Base-by-base conservation (phyloP, 53 echinoderm and acorn worm species). In the Pentamera pediparva region DNA sequence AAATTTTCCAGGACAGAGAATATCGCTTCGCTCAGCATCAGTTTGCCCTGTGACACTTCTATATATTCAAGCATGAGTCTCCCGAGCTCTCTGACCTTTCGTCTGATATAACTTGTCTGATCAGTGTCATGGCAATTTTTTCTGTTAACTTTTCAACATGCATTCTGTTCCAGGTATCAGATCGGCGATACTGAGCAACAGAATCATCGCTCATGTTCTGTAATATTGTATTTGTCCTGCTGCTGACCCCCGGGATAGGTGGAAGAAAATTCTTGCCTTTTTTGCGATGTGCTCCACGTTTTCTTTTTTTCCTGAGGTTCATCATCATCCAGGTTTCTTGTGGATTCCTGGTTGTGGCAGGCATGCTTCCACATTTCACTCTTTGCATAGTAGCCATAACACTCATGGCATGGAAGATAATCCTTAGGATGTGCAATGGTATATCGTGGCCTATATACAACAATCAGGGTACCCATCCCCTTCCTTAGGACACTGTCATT, bases 321-420 rank as follows among this genome's bases (percentile, higher is more conserved):
- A 32, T 65, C 58, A 60, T 56, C 69, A 38, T 37, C 53, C 57
- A 37, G 43, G 28, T 17, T 29, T 43, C 56, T 56, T 28, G 59
- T 74, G 17, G 49, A 11, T 65, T 33, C 37, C 17, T 79, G 39
- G 35, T 47, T 52, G 50, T 56, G 26, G 58, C 82, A 87, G 24
- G 37, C 71, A 51, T 89, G 89, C 56, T 81, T 89, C 89, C 89
- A 84, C 18, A 89, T 31, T 30, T 89, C 89, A 1, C 11, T 17
- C 52, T 84, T 89, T n/a, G 62, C 53, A 39, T 58, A 76, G 30
- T 76, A 89, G 39, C 84, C 89, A 74, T 75, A 84, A 48, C 80
- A 80, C 18, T 75, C 51, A 20, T 53, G 27, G 36, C 85, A 89
- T 43, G 82, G 89, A 56, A 85, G 45, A 74, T 67, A 89, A 30